phyloP scores from a whole-genome alignment of 2,113 vertebrate species.

The Aphyosemion australe region DNA sequence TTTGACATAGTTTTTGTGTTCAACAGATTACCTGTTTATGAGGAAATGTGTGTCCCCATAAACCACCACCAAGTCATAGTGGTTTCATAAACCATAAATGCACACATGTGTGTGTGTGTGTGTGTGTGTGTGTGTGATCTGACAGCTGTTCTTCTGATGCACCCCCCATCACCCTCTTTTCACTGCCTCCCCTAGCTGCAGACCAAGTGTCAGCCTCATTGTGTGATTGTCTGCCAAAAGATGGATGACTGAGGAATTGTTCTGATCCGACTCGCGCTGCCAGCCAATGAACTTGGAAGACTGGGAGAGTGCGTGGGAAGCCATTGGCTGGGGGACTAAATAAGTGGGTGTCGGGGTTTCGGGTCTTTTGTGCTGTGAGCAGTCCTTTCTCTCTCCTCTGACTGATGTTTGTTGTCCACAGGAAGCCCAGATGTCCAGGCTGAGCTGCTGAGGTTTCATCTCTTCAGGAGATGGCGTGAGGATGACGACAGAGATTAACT shows the following conservation, averaged over 20 bases:
- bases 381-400: background rate
- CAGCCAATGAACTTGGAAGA: conserved; percentile 49
- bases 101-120: conserved; percentile 35
- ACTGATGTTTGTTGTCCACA: conserved; percentile 34
- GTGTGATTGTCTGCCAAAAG: conserved; percentile 50
- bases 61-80: too few relatives aligned
- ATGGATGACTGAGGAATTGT: conserved; percentile 51
- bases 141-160: conserved; percentile 43
- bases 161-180: conserved; percentile 42
- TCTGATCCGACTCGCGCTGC: background rate
- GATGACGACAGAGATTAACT: conserved; percentile 2
- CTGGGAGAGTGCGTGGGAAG: background rate
- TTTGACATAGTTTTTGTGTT: too few relatives aligned
- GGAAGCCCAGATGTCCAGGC: conserved; percentile 23
- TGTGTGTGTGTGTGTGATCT: conserved; percentile 25
- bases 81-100: too few relatives aligned
- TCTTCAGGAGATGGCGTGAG: conserved; percentile 2
- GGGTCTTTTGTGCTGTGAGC: conserved; percentile 21
- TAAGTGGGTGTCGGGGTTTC: background rate
- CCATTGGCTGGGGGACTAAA: conserved; percentile 36
- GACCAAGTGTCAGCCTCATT: conserved; percentile 58
- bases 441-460: conserved; percentile 6
- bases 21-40: too few relatives aligned
- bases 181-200: conserved; percentile 35
- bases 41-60: too few relatives aligned